These are phyloP conservation scores for Meteorus sp. DNA, from an alignment of 1,140 invertebrate genomes.

Conservation along the genomic window DNA sequence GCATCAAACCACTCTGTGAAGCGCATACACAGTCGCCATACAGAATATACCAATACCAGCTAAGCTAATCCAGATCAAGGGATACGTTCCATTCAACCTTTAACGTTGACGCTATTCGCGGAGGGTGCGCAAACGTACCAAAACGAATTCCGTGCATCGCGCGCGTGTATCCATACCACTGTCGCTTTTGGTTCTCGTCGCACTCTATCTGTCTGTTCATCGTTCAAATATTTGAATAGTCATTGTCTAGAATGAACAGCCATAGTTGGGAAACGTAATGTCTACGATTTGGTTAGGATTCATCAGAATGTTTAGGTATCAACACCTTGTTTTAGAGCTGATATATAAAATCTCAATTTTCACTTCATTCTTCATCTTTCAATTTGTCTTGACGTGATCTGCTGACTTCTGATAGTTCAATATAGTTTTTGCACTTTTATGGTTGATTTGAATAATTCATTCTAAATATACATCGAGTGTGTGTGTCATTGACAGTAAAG, in stretches of 20 bases:
- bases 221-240: not conserved
- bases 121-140: not conserved
- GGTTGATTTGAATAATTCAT: conserved; percentile 40
- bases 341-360: no score
- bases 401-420: conserved; percentile 39
- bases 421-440: conserved; percentile 33
- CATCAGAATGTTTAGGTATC: not conserved
- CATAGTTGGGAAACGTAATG: not conserved
- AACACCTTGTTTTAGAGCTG: no score
- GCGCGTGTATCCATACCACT: no score
- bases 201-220: not conserved
- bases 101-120: conserved; percentile 22
- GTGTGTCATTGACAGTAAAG: conserved; percentile 45
- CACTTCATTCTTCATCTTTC: no score
- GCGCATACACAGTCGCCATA: conserved; percentile 26
- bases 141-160: conserved; percentile 8
- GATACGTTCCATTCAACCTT: conserved; percentile 32
- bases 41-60: conserved; percentile 13
- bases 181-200: not conserved
- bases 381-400: no score
- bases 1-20: conserved; percentile 41
- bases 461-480: conserved; percentile 44
- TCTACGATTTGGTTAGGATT: not conserved
- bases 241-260: no score
- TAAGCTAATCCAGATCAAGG: conserved; percentile 34